A percentile compares a stretch with the other conserved stretches of the same genome.
Evolutionary conservation across 64 coral and sea anemone species (phyloP).

Genomic region (Dendrophyllia cribrosa): DNA sequence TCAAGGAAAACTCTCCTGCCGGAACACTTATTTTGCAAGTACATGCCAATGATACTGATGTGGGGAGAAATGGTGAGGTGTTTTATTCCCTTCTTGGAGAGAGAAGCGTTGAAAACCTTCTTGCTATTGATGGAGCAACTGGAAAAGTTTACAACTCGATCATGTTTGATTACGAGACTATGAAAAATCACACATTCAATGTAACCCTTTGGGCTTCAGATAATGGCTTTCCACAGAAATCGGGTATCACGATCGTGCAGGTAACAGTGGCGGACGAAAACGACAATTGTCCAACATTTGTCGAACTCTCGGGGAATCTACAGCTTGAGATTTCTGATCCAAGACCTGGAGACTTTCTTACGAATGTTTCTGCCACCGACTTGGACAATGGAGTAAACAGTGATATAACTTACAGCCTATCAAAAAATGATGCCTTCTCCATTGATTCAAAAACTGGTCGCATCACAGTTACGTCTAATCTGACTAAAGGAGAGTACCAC

Average conservation of each 20-base stretch:
- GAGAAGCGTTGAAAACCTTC: neutral
- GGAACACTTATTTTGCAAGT: conserved; percentile 55
- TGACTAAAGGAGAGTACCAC: neutral
- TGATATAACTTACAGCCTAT: conserved; percentile 24
- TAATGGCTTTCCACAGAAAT: conserved; percentile 47
- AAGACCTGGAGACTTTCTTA: neutral
- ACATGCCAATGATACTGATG: conserved; percentile 75
- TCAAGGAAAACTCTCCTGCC: conserved; percentile 24
- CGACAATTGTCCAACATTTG: conserved; percentile 57
- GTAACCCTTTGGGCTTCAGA: conserved; percentile 36
- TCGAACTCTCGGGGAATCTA: conserved; percentile 4
- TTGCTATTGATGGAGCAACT: conserved; percentile 20
- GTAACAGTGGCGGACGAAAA: conserved; percentile 43
- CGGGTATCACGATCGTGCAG: neutral
- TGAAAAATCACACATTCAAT: neutral
- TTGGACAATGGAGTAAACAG: conserved; percentile 43
- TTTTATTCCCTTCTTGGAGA: conserved; percentile 53
- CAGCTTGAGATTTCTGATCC: neutral
- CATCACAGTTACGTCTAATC: neutral
- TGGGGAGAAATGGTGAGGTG: conserved; percentile 71
- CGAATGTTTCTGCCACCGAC: conserved; percentile 32
- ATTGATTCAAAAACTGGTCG: conserved; percentile 45
- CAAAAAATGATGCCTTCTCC: conserved; percentile 14
- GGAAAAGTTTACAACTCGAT: conserved; percentile 18
- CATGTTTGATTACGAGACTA: conserved; percentile 29